A percentile compares a stretch with the other conserved stretches of the same genome.
These are phyloP conservation scores for Mechanitis messenoides DNA, from an alignment of 2,888 invertebrate genomes.

Conservation along the genomic window DNA sequence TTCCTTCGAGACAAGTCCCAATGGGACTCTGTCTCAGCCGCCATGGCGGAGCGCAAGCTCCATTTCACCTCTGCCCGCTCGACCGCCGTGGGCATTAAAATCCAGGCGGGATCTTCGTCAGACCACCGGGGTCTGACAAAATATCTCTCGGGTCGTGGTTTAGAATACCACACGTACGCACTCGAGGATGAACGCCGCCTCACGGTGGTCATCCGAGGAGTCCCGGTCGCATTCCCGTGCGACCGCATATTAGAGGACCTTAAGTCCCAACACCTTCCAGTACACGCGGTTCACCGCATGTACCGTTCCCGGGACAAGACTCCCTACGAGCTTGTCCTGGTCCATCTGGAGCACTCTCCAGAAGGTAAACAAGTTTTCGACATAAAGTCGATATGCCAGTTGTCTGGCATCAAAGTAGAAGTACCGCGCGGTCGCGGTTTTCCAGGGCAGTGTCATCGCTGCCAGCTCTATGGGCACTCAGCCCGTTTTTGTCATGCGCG, in stretches of 20 bases:
- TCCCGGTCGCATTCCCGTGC: neutral
- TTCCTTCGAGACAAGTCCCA: no score
- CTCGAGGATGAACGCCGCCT: no score
- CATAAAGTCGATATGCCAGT: neutral
- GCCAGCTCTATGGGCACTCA: slow-evolving; percentile 19
- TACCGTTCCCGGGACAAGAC: neutral
- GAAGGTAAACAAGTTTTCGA: slow-evolving; percentile 7
- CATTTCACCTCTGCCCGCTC: no score
- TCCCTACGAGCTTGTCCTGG: slow-evolving; percentile 6
- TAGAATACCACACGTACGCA: no score
- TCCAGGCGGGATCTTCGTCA: no score
- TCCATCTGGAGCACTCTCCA: neutral
- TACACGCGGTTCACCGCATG: neutral
- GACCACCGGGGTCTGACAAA: no score
- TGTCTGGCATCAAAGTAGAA: neutral
- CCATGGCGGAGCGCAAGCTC: no score
- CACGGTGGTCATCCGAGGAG: neutral
- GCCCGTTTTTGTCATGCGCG: slow-evolving; percentile 9
- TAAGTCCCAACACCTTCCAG: slow-evolving; percentile 1
- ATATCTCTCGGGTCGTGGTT: no score
- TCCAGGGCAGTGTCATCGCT: slow-evolving; percentile 7
- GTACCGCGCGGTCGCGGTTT: neutral
- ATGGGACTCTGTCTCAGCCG: no score
- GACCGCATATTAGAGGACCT: slow-evolving; percentile 7
- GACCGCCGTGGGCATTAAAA: no score